Evolutionary conservation across 2,113 vertebrate species (phyloP), one percentile per base, ranked within the genome.

Genomic region (Martes martes): DNA sequence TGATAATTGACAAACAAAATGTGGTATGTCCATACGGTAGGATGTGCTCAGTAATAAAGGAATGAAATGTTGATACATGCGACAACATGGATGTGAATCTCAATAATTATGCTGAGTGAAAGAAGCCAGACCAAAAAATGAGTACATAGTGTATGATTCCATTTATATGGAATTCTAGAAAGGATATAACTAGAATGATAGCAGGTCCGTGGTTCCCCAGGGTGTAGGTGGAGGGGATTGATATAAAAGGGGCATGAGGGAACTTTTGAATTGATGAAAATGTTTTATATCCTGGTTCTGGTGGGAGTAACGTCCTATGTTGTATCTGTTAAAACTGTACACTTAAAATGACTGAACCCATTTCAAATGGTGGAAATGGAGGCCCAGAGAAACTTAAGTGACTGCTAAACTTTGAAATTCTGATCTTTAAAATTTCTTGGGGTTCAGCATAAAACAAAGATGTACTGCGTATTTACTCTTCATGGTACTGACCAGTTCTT

Each of bases 141-240:
- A 94, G 23, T 78, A 63, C 26, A 39, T 90, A 45, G 31, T 90
- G 8, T 94, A 13, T 94, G 36, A 87, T 87, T 76, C 76, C 3
- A 90, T 81, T 73, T 93, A 57, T 85, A 6, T 96, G n/a, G 79
- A 91, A 93, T 94, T 97, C 39, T 90, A 82, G 65, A 57, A 80
- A 91, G 45, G 73, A 61, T 47, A 57, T 80, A 85, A 76, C 0
- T 76, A 86, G 88, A 81, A 36, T 50, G 42, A 76, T 55, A 94
- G 31, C 0, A 31, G 24, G 24, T 89, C 15, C 42, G 18, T 92
- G 19, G 57, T 84, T 94, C 42, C 11, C 1, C 1, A 93, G 39
- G 50, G 26, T 36, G n/a, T 33, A 7, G 50, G 33, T 33, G 3
- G 15, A 96, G 28, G 71, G 4, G 10, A 67, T 47, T 84, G 55